Evolutionary conservation across 1,140 invertebrate species (phyloP).

Genomic region (Chironomus striatipennis): DNA sequence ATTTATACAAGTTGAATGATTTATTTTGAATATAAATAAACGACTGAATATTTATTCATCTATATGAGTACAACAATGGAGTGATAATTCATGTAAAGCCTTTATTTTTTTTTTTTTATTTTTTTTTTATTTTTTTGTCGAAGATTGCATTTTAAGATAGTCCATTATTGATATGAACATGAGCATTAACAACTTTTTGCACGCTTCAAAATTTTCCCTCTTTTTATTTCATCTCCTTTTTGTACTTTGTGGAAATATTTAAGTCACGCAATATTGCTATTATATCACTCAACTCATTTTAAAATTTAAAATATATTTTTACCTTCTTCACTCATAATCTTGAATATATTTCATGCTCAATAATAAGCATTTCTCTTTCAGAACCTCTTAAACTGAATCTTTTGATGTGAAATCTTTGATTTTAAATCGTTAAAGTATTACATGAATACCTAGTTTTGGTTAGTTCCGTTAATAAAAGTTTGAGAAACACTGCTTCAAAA

Average conservation of each 20-base stretch:
- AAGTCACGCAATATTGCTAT: not conserved
- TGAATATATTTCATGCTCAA: no score
- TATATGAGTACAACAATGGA: not conserved
- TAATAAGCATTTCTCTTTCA: no score
- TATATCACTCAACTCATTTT: not conserved
- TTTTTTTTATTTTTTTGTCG: no score
- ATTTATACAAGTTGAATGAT: constrained; percentile 1
- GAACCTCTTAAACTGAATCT: no score
- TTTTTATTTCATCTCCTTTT: not conserved
- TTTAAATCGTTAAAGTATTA: no score
- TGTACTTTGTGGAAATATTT: not conserved
- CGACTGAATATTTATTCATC: no score
- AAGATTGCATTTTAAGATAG: constrained; percentile 14
- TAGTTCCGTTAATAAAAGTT: no score
- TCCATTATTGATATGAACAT: not conserved
- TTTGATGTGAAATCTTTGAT: no score
- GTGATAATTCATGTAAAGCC: not conserved
- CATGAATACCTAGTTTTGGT: no score
- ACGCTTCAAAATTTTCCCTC: not conserved
- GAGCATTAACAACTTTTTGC: constrained; percentile 12
- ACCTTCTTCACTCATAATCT: no score
- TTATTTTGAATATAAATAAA: constrained; percentile 5
- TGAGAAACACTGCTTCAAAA: no score
- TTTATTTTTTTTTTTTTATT: no score
- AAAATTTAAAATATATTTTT: not conserved